Base-by-base conservation (phyloP, 2,113 vertebrate species). In the Phodopus roborovskii region DNA sequence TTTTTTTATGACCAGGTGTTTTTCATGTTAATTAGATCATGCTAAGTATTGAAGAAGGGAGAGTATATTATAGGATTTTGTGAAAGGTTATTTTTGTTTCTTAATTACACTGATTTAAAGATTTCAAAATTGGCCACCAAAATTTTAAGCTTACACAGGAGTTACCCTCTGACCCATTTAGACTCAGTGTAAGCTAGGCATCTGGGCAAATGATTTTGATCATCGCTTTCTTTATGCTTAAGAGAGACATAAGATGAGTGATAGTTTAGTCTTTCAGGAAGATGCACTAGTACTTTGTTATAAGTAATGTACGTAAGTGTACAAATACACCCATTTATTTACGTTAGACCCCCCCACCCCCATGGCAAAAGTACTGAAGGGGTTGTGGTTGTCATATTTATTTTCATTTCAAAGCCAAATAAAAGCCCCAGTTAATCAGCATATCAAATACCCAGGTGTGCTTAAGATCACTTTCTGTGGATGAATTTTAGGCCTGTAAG, bases 401-500 rank as follows among this genome's bases (percentile, higher is more conserved):
- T 87, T 95, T 95, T 82, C 56, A 68, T 97, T 89, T 91, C 91
- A 96, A 94, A 97, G 96, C 96, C 86, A 98, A 97, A 97, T 97
- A 95, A 92, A 48, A 13, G 84, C 33, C 92, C 92, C 94, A 39
- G 91, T 95, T 62, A 94, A 92, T 97, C 96, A 94, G 96, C 96
- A 42, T 98, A 81, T 96, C 95, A 94, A 68, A 48, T 94, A 92
- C 20, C 77, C 97, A 97, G 96, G 96, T 97, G 97, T 92, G 92
- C 89, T 95, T 97, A 90, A 94, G 92, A 89, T 91, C 85, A 91
- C 50, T 97, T 97, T 94, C 68, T 94, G 91, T 58, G 16, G 89
- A 90, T 75, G 68, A 83, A 60, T 96, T 96, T 96, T 30, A 50
- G 83, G 74, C 81, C 64, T 0, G 16, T 22, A 95, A 83, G 96